phyloP scores from a whole-genome alignment of 1,140 invertebrate species.

The Drosophila ironensis region DNA sequence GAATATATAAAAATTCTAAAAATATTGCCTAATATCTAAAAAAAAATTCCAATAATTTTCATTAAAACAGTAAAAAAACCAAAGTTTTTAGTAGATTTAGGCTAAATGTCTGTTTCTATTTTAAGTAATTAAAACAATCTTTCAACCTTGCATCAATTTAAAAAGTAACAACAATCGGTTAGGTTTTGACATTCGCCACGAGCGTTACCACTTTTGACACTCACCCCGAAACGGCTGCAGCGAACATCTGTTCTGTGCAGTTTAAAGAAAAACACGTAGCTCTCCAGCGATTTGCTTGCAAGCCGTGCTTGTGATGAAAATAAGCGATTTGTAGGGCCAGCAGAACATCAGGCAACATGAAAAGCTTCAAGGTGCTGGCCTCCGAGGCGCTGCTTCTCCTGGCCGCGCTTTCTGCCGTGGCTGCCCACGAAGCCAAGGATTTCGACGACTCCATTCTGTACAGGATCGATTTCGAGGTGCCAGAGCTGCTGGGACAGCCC shows the following conservation, averaged over 20 bases:
- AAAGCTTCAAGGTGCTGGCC: neutral
- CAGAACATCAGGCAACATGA: conserved; percentile 6
- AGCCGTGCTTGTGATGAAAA: conserved; percentile 27
- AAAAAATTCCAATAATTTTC: no score
- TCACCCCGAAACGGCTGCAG: neutral
- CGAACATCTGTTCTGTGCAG: conserved; percentile 41
- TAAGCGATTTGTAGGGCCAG: conserved; percentile 1
- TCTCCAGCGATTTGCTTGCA: neutral
- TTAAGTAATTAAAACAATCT: no score
- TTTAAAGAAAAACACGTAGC: conserved; percentile 56
- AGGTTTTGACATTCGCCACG: no score
- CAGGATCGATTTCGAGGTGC: conserved; percentile 91
- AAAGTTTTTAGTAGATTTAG: neutral
- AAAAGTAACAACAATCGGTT: no score
- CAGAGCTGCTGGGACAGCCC: conserved; percentile 58
- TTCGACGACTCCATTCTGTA: conserved; percentile 92
- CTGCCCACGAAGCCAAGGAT: conserved; percentile 85
- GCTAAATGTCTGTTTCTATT: neutral
- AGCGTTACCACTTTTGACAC: neutral
- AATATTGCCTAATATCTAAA: neutral
- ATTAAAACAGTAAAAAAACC: no score
- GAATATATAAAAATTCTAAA: neutral
- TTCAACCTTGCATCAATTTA: no score
- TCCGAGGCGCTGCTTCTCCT: conserved; percentile 21
- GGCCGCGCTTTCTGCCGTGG: conserved; percentile 7